phyloP scores from a whole-genome alignment of 2,113 vertebrate genomes.

The Elgaria multicarinata region DNA sequence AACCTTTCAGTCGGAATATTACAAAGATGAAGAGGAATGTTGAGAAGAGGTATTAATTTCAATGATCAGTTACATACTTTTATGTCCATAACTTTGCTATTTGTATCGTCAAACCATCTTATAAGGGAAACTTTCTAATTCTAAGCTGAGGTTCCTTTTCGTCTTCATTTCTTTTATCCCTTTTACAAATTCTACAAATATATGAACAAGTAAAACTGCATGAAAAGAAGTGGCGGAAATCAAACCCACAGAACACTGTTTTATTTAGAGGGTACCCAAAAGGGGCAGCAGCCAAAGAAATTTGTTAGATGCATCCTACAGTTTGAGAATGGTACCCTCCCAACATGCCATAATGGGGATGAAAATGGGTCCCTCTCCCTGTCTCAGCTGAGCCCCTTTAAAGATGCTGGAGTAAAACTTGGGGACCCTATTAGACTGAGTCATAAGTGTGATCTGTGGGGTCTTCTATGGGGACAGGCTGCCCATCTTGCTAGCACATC shows the following conservation, averaged over 20 bases:
- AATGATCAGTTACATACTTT: background rate
- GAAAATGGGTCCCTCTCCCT: too few relatives aligned
- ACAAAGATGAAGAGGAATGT: background rate
- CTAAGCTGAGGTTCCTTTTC: background rate
- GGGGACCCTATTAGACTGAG: too few relatives aligned
- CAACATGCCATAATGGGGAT: too few relatives aligned
- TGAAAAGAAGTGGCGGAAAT: background rate
- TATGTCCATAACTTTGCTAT: background rate
- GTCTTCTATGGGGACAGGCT: too few relatives aligned
- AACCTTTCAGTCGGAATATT: background rate
- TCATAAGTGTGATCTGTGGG: too few relatives aligned
- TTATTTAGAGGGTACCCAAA: background rate
- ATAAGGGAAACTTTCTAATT: background rate
- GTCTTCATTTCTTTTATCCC: background rate
- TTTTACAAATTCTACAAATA: background rate
- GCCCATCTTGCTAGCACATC: too few relatives aligned
- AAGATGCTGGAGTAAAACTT: too few relatives aligned
- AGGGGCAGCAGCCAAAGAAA: background rate
- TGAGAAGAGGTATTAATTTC: background rate
- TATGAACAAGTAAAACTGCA: background rate
- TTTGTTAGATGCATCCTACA: background rate
- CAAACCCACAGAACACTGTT: background rate
- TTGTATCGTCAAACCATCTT: conserved; percentile 7
- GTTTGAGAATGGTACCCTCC: too few relatives aligned
- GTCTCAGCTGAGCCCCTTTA: too few relatives aligned